phyloP scores from a whole-genome alignment of 2,113 vertebrate genomes.

The Halcyon malimbica region DNA sequence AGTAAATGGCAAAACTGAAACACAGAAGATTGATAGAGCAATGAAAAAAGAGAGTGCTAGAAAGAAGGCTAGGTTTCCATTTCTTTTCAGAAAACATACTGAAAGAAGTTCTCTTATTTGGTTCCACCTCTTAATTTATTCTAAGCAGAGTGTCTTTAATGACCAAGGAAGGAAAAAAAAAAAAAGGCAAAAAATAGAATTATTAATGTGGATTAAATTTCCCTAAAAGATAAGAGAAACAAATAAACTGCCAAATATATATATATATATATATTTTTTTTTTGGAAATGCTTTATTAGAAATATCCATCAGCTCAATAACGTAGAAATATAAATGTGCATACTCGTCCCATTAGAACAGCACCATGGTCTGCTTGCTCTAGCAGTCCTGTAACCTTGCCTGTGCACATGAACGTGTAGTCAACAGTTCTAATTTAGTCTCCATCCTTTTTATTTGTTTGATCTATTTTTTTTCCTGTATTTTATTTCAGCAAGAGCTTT shows the following conservation, averaged over 20 bases:
- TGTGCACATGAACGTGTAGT: too few species aligned
- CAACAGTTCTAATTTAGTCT: background rate
- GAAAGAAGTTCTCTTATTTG: background rate
- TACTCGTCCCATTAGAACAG: accelerated
- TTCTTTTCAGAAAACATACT: background rate
- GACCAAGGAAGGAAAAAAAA: background rate
- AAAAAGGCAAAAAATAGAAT: background rate
- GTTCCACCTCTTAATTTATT: background rate
- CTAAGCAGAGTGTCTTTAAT: background rate
- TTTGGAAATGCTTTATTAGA: background rate
- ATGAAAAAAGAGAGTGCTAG: background rate
- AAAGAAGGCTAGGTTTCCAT: background rate
- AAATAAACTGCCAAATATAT: background rate
- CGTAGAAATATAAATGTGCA: background rate
- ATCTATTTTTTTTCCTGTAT: background rate
- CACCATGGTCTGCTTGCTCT: background rate
- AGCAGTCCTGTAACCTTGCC: background rate
- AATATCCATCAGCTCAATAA: background rate
- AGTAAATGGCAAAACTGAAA: background rate
- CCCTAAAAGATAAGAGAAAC: background rate
- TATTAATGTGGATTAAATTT: background rate
- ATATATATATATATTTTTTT: background rate
- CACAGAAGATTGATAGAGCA: background rate
- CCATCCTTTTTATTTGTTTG: background rate
- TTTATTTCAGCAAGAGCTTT: background rate